Evolutionary conservation across 2,113 vertebrate genomes (phyloP), one percentile per base, ranked within the genome.

Genomic region (Dunckerocampus dactyliophorus): DNA sequence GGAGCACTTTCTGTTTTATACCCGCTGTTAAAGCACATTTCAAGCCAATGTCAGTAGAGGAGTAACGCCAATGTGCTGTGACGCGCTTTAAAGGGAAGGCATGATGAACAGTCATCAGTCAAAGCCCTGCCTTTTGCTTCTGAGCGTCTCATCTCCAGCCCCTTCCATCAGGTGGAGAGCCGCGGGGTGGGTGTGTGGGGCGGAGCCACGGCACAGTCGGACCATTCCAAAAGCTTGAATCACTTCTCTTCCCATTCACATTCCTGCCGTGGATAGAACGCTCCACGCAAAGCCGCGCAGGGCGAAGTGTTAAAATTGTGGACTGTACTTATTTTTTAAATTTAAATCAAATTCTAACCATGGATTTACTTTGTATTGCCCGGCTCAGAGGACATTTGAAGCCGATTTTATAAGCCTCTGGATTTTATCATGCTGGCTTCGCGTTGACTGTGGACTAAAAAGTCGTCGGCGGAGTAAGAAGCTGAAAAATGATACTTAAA

Each of bases 151-250:
- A 34, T 34, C 31, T 34, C 31, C 31, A 34, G 55, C 45, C 63
- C 24, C 24, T 28, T 68, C 54, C 72, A 79, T 82, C 83, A 76
- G 85, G 75, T 77, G 75, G 79, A 63, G 64, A 71, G 69, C 58
- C 59, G 74, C 43, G 55, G 67, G 42, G 64, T 47, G 63, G 20
- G n/a, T 22, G 56, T 70, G 76, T 34, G 31, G 31, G 87, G 89
- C 51, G 89, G 89, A 87, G 89, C 69, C 75, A 69, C 54, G 15
- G 59, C 54, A 34, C 65, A 79, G 64, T 62, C 59, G 42, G 53
- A 63, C 75, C 83, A 84, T 86, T 89, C 87, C 85, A 80, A 82
- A 80, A 88, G 81, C 78, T 76, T 85, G 86, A 88, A 81, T 88
- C 88, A 85, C 82, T n/a, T 65, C 24, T 24, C 62, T 50, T 69